Evolutionary conservation across 2,113 vertebrate species (phyloP), one percentile per base, ranked within the genome.

Genomic region (Meleagris gallopavo): DNA sequence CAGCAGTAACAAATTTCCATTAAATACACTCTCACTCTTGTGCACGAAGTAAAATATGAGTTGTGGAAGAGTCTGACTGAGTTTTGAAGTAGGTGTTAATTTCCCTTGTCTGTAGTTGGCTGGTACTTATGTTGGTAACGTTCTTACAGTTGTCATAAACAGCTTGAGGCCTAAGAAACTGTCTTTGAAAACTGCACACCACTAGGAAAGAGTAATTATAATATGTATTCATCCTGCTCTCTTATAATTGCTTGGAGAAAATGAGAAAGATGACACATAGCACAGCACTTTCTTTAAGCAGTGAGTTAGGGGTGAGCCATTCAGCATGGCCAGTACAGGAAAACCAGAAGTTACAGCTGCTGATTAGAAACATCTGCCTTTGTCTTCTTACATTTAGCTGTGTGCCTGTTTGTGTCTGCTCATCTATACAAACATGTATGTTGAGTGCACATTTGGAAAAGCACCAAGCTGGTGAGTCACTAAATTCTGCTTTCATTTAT

Each of bases 281-380:
- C 9, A 7, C 34, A 74, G 4, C 0, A 0, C 32, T 78, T 81
- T 87, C 11, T 58, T 58, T 77, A 48, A 45, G 41, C 54, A 50
- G 19, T 50, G 27, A 27, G 36, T 3, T 69, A 62, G 32, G 5
- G 6, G 12, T 58, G 74, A 86, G 61, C 41, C 3, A 2, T 55
- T 88, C 64, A 70, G 29, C 15, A 1, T 38, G 40, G 18, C 67
- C 18, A 43, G 4, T 45, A 34, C 17, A 65, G 52, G 61, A 78
- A 43, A 89, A 67, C 65, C 34, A 86, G 74, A 82, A 81, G n/a
- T 43, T 70, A 32, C 14, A 72, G 34, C 18, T 91, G 58, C 91
- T 76, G 66, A 34, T 89, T 19, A 72, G 62, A 71, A 75, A 13
- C 11, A 67, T 60, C 62, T 74, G 22, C 61, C n/a, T 78, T 75